These are phyloP conservation scores for Rotaria socialis DNA, from an alignment of 2,888 invertebrate genomes.

Conservation along the genomic window DNA sequence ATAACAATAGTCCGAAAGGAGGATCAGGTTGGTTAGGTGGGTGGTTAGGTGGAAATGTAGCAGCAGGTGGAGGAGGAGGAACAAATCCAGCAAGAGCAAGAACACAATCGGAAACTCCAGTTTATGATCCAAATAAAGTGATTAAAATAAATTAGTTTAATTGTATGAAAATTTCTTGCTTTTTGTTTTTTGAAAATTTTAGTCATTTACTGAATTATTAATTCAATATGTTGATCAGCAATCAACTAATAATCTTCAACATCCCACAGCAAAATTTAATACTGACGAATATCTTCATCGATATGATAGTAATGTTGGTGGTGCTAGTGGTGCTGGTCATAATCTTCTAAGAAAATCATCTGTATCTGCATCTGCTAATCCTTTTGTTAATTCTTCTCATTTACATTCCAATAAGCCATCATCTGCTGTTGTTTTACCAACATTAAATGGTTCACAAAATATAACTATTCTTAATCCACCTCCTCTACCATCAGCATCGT, in stretches of 20 bases:
- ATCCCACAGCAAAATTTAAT: not conserved
- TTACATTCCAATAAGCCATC: not conserved
- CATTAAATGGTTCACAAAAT: not conserved
- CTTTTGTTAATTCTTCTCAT: not conserved
- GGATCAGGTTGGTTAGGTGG: not conserved
- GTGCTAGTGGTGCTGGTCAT: no score
- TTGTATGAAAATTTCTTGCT: not conserved
- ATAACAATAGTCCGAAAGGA: not conserved
- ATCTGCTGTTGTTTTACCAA: not conserved
- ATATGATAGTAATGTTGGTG: no score
- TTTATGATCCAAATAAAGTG: not conserved
- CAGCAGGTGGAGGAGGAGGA: not conserved
- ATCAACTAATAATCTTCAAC: conserved; percentile 7
- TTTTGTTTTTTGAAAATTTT: not conserved
- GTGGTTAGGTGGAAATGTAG: not conserved
- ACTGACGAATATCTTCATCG: not conserved
- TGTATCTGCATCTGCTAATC: not conserved
- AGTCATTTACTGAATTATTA: conserved; percentile 46
- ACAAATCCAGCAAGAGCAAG: not conserved
- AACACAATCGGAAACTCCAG: not conserved
- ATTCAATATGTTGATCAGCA: conserved; percentile 46
- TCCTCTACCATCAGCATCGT: not conserved
- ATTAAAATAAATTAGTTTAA: not conserved
- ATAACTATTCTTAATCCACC: not conserved
- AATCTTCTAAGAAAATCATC: not conserved